Base-by-base conservation (phyloP, 2,797 vertebrate species). In the Myotis daubentonii region DNA sequence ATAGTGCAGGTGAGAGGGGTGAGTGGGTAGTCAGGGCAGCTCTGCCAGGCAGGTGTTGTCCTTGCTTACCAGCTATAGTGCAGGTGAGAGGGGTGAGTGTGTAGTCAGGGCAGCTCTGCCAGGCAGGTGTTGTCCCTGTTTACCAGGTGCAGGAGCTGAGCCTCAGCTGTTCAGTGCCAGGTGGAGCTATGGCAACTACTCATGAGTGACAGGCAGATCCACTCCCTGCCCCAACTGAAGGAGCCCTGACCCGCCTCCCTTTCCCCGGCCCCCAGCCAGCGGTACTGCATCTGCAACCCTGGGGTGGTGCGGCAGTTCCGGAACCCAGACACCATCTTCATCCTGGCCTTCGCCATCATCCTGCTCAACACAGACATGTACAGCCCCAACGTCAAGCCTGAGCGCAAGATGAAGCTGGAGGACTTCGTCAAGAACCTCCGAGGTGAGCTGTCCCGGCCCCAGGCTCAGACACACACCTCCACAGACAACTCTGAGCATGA, bases 311-410 rank as follows among this genome's bases (percentile, higher is more conserved):
- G 99, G 9, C 99, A 99, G 94, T 99, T 99, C 98, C 98, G 99
- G 96, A 99, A 99, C 97, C 99, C 99, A 0, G 99, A 99, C 98
- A 99, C 99, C 97, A 99, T 99, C 98, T 99, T 99, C 98, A 99
- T 99, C 98, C 98, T 99, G 96, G 99, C 99, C 72, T 99, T 99
- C 16, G 99, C 99, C 94, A 99, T 99, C 98, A 99, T 99, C 98
- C 99, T 99, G 88, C 98, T 99, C 97, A 99, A 99, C 98, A 99
- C 99, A 0, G 99, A 99, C 98, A 99, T 99, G 99, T 99, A 99
- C 98, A 99, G 99, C 97, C 99, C 99, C 95, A 99, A 99, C 1
- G 99, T 99, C 94, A 99, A 99, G 97, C 99, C 99, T 0, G 99
- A 99, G 97, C 98, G 99, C 90, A 99, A 99, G 98, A 99, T 99